Evolutionary conservation across 1,140 invertebrate genomes (phyloP).

Genomic region (Cryptotermes secundus): DNA sequence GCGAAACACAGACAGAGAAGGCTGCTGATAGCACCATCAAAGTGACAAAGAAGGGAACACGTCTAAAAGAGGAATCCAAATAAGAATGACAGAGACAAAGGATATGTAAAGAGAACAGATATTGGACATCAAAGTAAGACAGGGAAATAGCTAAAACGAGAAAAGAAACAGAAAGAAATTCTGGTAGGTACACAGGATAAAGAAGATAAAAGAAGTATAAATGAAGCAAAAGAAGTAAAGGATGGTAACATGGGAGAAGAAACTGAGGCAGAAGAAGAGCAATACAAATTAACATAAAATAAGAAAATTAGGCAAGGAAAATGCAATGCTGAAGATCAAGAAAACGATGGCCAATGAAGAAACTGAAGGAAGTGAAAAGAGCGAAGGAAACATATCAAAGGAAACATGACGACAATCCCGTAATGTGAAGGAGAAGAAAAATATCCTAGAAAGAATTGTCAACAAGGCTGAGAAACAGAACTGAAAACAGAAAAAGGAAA

Average conservation of each 20-base stretch:
- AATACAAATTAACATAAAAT: too few relatives aligned
- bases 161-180: not conserved
- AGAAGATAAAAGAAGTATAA: not conserved
- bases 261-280: too few relatives aligned
- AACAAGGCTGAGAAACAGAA: not conserved
- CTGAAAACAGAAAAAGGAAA: not conserved
- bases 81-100: not conserved
- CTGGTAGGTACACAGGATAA: not conserved
- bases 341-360: too few relatives aligned
- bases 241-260: too few relatives aligned
- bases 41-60: not conserved
- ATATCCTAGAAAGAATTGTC: not conserved
- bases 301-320: too few relatives aligned
- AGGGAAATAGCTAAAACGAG: not conserved
- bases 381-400: not conserved
- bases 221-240: too few relatives aligned
- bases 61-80: not conserved
- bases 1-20: conserved; percentile 1
- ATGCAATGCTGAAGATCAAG: too few relatives aligned
- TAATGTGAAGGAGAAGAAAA: not conserved
- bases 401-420: not conserved
- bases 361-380: not conserved
- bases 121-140: not conserved
- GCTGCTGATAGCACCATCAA: not conserved
- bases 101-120: not conserved